Evolutionary conservation across 2,113 vertebrate species (phyloP), one percentile per base, ranked within the genome.

Genomic region (Tyto alba): DNA sequence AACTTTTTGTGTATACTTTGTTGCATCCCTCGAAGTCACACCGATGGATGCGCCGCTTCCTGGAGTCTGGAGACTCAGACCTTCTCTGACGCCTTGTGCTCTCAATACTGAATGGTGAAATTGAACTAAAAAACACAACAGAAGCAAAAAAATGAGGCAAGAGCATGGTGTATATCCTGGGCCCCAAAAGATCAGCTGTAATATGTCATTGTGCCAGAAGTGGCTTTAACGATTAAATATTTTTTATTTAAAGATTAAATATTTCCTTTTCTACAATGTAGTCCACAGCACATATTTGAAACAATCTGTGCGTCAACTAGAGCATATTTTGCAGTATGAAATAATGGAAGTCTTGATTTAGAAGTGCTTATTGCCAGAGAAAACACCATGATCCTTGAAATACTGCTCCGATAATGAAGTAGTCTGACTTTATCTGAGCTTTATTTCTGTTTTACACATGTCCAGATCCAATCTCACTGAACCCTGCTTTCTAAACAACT

Each of bases 11-110:
- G 97, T 99, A 99, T 8, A 99, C 99, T 97, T 99, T 99, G 98
- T 99, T 99, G 98, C 99, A 99, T 89, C 99, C 99, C 92, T 99
- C 99, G 89, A 99, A 99, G 97, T 99, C 99, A 98, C 99, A 99
- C 95, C 99, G 98, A 97, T 99, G 99, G 97, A 99, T 99, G 92
- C 99, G 99, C 67, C 99, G 98, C 96, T 99, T 99, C 97, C 99
- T 99, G 90, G 99, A 99, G 96, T 99, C 99, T 4, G 99, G 99
- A 36, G 99, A 99, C 96, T 99, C 99, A 29, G 99, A 99, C 95
- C 99, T 98, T 90, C 99, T 98, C 88, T 99, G 99, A 94, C 99
- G 99, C 90, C 99, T 99, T 98, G 99, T 99, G 98, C 99, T 99
- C 98, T 99, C 99, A 97, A 99, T 99, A 98, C 99, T 99, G 98